phyloP scores from a whole-genome alignment of 2,797 vertebrate species.

The Gymnothorax reevesii region DNA sequence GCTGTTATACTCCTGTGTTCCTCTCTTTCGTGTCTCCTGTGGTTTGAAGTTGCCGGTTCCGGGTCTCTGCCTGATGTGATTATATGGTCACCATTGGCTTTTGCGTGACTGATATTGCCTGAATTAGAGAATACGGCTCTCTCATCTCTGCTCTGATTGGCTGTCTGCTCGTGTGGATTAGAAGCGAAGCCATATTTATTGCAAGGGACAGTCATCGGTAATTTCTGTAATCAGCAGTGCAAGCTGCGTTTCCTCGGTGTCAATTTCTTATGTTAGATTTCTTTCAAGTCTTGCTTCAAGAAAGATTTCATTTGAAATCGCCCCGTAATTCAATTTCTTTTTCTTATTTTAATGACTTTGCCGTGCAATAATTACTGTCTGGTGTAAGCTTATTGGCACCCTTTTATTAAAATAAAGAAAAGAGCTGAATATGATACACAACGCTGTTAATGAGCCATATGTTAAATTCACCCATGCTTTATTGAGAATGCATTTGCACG shows the following conservation, averaged over 20 bases:
- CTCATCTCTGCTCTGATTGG: background rate
- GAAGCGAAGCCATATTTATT: background rate
- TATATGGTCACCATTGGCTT: background rate
- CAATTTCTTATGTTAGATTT: background rate
- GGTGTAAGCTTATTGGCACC: no score
- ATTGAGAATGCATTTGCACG: no score
- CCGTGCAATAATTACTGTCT: background rate
- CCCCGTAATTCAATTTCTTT: background rate
- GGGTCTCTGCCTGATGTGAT: background rate
- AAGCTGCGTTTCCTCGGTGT: background rate
- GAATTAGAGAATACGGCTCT: background rate
- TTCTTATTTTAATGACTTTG: background rate
- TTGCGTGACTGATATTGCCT: background rate
- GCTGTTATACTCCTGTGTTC: conserved; percentile 10
- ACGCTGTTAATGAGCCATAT: no score
- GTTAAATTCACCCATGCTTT: no score
- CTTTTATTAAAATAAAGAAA: no score
- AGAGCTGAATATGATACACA: no score
- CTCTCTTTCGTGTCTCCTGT: background rate
- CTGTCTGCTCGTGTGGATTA: background rate
- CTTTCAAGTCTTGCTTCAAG: background rate
- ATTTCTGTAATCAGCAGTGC: background rate
- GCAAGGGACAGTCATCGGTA: background rate
- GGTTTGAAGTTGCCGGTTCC: conserved; percentile 17
- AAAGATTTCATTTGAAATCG: background rate